Evolutionary conservation across 53 echinoderm and acorn worm genomes (phyloP), one percentile per base, ranked within the genome.

Genomic region (Echinometra lucunter): DNA sequence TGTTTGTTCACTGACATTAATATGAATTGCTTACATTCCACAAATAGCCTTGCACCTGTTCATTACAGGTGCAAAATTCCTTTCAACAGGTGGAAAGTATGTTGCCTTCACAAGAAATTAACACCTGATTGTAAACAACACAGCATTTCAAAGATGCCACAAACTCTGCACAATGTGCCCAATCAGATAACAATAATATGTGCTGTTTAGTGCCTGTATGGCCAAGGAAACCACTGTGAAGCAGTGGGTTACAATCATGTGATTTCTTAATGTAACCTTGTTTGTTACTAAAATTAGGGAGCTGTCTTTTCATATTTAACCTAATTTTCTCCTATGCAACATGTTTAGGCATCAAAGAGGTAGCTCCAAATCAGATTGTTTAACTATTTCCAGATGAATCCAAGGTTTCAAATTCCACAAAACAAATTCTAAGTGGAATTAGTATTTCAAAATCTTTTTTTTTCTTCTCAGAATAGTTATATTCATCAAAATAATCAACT

Each of bases 161-260:
- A 56, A 18, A 28, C 28, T 55, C 53, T 55, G 9, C 17, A 38
- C 30, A 78, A 21, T 78, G 18, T 42, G 78, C 28, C 17, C 38
- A 78, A 88, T 88, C 55, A 55, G 88, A 88, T 55, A 88, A 34
- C 88, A 28, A 55, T 55, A 17, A 49, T 78, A 78, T 42, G 53
- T 88, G 88, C 88, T 88, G 78, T 88, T 88, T 49, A 88, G 53
- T 88, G 18, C 56, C 21, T 42, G 78, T 72, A 13, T 42, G 78
- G 21, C 78, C 78, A 78, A 40, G 78, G 9, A 38, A 40, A 42
- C 6, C 6, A 40, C 6, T 38, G n/a, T n/a, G 2, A 78, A 18
- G 78, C 37, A 40, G 19, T 19, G 40, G 78, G 78, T 37, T 38
- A 19, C 37, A 75, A 40, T 38, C 12, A 78, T 78, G 40, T 42